These are phyloP conservation scores for Notodonta ziczac DNA, from an alignment of 2,888 invertebrate species.

Conservation along the genomic window DNA sequence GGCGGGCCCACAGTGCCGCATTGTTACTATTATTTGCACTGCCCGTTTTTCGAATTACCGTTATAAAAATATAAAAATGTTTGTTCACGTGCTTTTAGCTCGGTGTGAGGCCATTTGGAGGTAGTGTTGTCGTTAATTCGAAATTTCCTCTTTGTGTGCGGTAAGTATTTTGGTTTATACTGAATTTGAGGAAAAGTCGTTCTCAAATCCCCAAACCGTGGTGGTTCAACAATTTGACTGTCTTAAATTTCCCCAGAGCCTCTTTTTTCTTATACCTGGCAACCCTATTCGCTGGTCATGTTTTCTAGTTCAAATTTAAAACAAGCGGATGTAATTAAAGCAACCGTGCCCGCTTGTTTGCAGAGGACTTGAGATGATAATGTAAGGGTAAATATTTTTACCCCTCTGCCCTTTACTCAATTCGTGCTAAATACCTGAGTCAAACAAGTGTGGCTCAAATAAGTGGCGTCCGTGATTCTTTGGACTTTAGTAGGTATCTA, in stretches of 20 bases:
- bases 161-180: not conserved
- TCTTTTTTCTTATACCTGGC: not conserved
- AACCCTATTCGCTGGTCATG: slow-evolving; percentile 26
- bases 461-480: slow-evolving; percentile 8
- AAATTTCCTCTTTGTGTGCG: not conserved
- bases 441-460: slow-evolving; percentile 14
- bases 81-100: slow-evolving; percentile 24
- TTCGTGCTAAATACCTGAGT: slow-evolving; percentile 35
- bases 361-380: slow-evolving; percentile 60
- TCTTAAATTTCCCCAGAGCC: too few species aligned
- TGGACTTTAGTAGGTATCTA: not conserved
- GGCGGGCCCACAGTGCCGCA: slow-evolving; percentile 27
- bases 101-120: slow-evolving; percentile 19
- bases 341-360: slow-evolving; percentile 59
- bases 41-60: slow-evolving; percentile 40
- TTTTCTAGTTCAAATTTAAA: slow-evolving; percentile 56
- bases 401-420: slow-evolving; percentile 43
- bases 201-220: not conserved
- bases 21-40: slow-evolving; percentile 45
- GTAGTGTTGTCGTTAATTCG: not conserved
- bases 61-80: slow-evolving; percentile 44
- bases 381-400: slow-evolving; percentile 60
- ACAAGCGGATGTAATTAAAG: slow-evolving; percentile 60
- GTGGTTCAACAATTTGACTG: too few species aligned
- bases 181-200: not conserved